These are phyloP conservation scores for Mizuhopecten yessoensis DNA, from an alignment of 1,140 invertebrate species.

Conservation along the genomic window DNA sequence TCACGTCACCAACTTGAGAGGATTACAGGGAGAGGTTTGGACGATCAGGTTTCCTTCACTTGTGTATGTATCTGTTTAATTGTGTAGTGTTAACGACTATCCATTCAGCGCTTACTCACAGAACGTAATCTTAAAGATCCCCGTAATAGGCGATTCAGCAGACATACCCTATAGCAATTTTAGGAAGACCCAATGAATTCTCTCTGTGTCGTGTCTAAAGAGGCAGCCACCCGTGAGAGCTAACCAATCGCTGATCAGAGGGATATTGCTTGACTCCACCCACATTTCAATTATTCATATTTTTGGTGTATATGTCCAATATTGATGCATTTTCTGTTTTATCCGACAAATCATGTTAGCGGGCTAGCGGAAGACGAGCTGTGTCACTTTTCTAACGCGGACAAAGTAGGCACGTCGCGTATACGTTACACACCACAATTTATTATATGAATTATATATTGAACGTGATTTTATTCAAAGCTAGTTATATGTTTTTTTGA, in stretches of 20 bases:
- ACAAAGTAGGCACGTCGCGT: not conserved
- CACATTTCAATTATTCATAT: conserved; percentile 24
- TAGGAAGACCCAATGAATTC: not conserved
- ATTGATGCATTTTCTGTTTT: conserved; percentile 29
- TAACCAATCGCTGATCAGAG: conserved; percentile 3
- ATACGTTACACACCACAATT: not conserved
- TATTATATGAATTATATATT: conserved; percentile 10
- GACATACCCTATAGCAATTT: conserved; percentile 19
- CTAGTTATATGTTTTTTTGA: not conserved
- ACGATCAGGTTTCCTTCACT: conserved; percentile 53
- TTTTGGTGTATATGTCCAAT: conserved; percentile 35
- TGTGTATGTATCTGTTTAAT: conserved; percentile 49
- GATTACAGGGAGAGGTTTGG: conserved; percentile 41
- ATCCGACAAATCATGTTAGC: conserved; percentile 26
- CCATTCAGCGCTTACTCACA: conserved; percentile 59
- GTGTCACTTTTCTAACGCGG: not conserved
- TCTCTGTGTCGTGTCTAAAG: not conserved
- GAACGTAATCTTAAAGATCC: too few species aligned
- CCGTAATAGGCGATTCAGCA: conserved; percentile 54
- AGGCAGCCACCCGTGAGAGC: conserved; percentile 20
- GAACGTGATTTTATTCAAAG: not conserved
- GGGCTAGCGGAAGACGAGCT: not conserved
- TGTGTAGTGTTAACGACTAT: conserved; percentile 47
- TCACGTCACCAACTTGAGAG: conserved; percentile 45
- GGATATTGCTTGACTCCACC: not conserved